A percentile compares a stretch with the other conserved stretches of the same genome.
Conservation (phyloP, 1,140 invertebrate genomes). For the Carposina sasakii region DNA sequence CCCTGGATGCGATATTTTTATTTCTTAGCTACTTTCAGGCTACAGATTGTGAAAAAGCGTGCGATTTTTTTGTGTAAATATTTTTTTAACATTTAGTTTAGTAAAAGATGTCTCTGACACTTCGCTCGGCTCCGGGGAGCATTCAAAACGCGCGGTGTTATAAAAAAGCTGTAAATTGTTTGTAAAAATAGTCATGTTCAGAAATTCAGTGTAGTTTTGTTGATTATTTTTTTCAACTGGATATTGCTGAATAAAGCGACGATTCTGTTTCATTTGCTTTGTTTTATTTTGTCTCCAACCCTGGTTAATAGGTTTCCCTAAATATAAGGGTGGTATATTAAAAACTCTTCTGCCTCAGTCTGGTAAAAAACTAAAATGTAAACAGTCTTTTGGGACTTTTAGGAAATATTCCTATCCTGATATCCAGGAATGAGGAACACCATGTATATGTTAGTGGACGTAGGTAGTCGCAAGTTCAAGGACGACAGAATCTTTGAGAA, state of each 20-base stretch:
- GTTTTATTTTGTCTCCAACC: constrained; percentile 63
- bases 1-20: constrained; percentile 32
- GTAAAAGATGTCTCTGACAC: constrained; percentile 13
- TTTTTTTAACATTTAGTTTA: constrained; percentile 43
- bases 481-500: too few relatives aligned
- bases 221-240: constrained; percentile 67
- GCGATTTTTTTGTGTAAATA: constrained; percentile 57
- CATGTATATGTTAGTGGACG: too few relatives aligned
- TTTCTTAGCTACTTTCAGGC: constrained; percentile 29
- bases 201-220: constrained; percentile 69
- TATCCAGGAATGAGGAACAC: too few relatives aligned
- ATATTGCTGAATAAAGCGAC: constrained; percentile 69
- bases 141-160: constrained; percentile 33
- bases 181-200: constrained; percentile 69
- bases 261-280: constrained; percentile 59
- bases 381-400: too few relatives aligned
- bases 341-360: too few relatives aligned
- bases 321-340: too few relatives aligned
- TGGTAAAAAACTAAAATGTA: too few relatives aligned
- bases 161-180: constrained; percentile 65
- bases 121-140: constrained; percentile 24
- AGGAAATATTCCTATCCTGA: too few relatives aligned
- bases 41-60: constrained; percentile 18
- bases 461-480: too few relatives aligned
- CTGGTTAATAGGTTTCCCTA: too few relatives aligned